Conservation (phyloP, 2,797 vertebrate species). For the Eulemur coronatus region DNA sequence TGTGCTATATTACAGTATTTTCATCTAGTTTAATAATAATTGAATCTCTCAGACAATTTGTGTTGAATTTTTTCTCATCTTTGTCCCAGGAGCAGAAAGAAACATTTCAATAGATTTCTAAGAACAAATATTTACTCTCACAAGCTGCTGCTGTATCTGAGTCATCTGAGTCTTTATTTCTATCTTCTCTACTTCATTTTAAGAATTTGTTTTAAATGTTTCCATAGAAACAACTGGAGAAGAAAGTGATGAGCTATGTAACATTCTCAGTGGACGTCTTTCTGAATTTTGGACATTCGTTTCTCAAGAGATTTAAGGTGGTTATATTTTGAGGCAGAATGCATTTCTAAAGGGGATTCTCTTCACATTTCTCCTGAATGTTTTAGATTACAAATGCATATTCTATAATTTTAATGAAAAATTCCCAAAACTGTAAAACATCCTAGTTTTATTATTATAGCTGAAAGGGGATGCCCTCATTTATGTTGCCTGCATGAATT, state of each 20-base stretch:
- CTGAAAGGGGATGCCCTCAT: neutral
- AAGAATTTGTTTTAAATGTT: conserved; percentile 57
- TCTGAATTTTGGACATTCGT: conserved; percentile 46
- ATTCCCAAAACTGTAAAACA: neutral
- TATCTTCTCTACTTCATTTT: conserved; percentile 57
- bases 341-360: neutral
- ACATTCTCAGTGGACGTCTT: neutral
- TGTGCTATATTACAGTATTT: neutral
- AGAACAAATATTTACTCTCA: conserved; percentile 51
- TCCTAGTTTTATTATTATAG: neutral
- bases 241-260: conserved; percentile 39
- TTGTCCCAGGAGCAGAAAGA: neutral
- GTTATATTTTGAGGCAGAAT: neutral
- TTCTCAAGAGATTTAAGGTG: conserved; percentile 38
- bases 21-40: conserved; percentile 43
- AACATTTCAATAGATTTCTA: conserved; percentile 51
- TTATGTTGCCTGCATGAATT: neutral
- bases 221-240: conserved; percentile 53
- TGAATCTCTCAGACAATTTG: neutral
- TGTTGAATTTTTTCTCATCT: conserved; percentile 25
- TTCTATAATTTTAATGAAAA: neutral
- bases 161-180: conserved; percentile 47
- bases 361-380: neutral
- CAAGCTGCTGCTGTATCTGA: neutral
- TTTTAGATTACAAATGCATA: conserved; percentile 23